These are phyloP conservation scores for Pao palembangensis DNA, from an alignment of 2,113 vertebrate species.

Conservation along the genomic window DNA sequence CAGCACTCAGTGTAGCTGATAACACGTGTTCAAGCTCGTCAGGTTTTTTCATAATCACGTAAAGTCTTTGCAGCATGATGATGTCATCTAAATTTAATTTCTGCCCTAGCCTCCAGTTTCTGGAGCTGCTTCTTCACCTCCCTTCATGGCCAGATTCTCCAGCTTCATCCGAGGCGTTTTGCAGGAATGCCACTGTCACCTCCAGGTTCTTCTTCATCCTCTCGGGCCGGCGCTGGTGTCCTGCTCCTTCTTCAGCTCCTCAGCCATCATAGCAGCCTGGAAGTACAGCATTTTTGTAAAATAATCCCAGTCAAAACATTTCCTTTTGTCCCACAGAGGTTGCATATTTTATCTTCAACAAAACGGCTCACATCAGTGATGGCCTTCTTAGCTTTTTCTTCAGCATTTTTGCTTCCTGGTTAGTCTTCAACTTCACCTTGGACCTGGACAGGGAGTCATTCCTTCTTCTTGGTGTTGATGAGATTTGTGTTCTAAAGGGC, in stretches of 20 bases:
- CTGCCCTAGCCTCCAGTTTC: constrained; percentile 77
- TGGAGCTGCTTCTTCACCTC: constrained; percentile 79
- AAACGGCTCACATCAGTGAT: constrained; percentile 71
- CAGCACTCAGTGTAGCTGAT: background rate
- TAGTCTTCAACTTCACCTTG: constrained; percentile 87
- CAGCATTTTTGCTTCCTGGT: constrained; percentile 82
- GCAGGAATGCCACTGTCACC: no score
- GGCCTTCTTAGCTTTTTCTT: constrained; percentile 82
- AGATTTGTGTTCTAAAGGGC: constrained; percentile 77
- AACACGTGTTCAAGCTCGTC: background rate
- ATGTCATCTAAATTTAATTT: background rate
- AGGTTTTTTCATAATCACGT: background rate
- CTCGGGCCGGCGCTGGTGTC: constrained; percentile 88
- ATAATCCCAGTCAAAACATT: background rate
- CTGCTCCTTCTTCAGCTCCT: constrained; percentile 90
- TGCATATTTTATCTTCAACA: background rate
- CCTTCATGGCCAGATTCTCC: constrained; percentile 82
- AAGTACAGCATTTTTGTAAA: constrained; percentile 7
- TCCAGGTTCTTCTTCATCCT: constrained; percentile 97
- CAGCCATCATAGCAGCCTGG: constrained; percentile 86
- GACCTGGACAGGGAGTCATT: constrained; percentile 76
- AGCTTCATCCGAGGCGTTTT: no score
- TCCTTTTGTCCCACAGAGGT: no score
- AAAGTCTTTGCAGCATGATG: background rate
- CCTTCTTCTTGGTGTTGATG: constrained; percentile 83